Percentiles rank a stretch among this genome's conserved stretches.
These are phyloP conservation scores for Acronicta aceris DNA, from an alignment of 2,888 invertebrate species.

Conservation along the genomic window DNA sequence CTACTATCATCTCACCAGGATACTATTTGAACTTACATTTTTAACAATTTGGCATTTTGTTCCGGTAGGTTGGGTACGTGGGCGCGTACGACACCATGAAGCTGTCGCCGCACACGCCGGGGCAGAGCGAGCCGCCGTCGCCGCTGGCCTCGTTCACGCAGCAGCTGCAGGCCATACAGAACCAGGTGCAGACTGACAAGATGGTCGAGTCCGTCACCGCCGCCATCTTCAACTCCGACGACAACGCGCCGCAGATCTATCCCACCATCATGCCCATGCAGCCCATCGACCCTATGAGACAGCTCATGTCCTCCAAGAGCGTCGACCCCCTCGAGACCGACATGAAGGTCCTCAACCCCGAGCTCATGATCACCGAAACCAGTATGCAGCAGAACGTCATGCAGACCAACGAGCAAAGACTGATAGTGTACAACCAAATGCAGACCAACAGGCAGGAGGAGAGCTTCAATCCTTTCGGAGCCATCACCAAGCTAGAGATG, in stretches of 20 bases:
- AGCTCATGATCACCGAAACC: constrained; percentile 74
- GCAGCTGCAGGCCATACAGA: constrained; percentile 84
- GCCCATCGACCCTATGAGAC: constrained; percentile 62
- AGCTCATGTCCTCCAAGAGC: constrained; percentile 73
- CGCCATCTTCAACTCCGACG: constrained; percentile 84
- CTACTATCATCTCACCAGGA: too few species aligned
- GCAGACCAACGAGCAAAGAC: constrained; percentile 64
- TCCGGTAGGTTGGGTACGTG: constrained; percentile 74
- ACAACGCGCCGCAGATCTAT: constrained; percentile 76
- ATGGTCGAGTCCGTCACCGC: constrained; percentile 87
- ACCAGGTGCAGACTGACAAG: constrained; percentile 86
- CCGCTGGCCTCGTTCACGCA: constrained; percentile 81
- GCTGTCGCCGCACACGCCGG: constrained; percentile 85
- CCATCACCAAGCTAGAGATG: constrained; percentile 80
- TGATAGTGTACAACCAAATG: constrained; percentile 72
- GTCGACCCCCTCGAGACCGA: constrained; percentile 69
- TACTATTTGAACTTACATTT: neutral
- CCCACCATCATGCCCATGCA: constrained; percentile 70
- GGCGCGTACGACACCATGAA: constrained; percentile 85
- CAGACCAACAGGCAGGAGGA: constrained; percentile 62
- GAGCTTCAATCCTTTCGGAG: constrained; percentile 77
- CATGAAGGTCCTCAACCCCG: constrained; percentile 75
- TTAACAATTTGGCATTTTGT: neutral
- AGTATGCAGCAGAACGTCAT: constrained; percentile 63
- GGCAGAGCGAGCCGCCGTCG: constrained; percentile 76